Conservation (phyloP, 2,888 invertebrate species). For the Subacronicta megacephala region DNA sequence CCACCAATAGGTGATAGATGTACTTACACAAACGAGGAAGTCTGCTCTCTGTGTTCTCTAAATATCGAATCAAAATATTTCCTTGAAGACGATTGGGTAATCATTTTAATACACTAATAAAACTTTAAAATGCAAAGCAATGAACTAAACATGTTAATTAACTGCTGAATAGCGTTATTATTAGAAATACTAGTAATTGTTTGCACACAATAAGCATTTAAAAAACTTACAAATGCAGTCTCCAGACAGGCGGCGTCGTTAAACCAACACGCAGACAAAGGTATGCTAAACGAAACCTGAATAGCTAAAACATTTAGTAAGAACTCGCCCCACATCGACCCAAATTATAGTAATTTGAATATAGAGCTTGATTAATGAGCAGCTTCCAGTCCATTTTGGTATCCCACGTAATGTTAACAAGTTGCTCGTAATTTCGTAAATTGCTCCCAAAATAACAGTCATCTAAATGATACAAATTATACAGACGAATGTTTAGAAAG, state of each 20-base stretch:
- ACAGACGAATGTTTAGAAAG: constrained; percentile 39
- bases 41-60: too few relatives aligned
- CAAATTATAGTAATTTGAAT: constrained; percentile 65
- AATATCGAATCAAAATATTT: too few relatives aligned
- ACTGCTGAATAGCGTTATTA: not conserved
- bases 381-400: constrained; percentile 28
- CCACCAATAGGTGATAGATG: too few relatives aligned
- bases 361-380: constrained; percentile 57
- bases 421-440: constrained; percentile 43
- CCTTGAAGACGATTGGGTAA: too few relatives aligned
- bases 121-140: too few relatives aligned
- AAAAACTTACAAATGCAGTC: constrained; percentile 2
- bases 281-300: constrained; percentile 42
- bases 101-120: too few relatives aligned
- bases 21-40: too few relatives aligned
- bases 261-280: constrained; percentile 11
- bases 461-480: constrained; percentile 31
- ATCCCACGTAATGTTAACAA: constrained; percentile 32
- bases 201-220: constrained; percentile 1
- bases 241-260: constrained; percentile 10
- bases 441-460: constrained; percentile 50
- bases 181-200: constrained; percentile 2
- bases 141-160: too few relatives aligned
- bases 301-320: constrained; percentile 36
- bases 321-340: constrained; percentile 15